Percentiles rank a stretch among this genome's conserved stretches.
phyloP scores from a whole-genome alignment of 2,113 vertebrate species.

The Xenopus tropicalis region DNA sequence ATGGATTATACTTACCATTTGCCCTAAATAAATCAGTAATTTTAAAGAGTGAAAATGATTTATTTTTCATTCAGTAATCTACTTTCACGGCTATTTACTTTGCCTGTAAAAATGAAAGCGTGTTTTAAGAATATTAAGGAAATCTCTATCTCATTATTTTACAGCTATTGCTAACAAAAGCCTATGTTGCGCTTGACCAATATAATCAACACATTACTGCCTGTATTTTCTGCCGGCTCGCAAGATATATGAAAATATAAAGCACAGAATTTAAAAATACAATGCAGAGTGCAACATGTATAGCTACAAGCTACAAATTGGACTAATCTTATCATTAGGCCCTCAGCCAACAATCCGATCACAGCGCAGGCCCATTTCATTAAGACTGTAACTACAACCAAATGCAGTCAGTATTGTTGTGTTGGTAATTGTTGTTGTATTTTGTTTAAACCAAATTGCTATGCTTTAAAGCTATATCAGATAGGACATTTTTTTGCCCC shows the following conservation, averaged over 20 bases:
- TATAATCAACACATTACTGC: conserved; percentile 19
- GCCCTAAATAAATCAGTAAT: conserved; percentile 8
- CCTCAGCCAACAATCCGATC: no score
- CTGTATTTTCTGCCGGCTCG: background rate
- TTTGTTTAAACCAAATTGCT: no score
- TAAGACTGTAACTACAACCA: no score
- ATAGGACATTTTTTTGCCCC: no score
- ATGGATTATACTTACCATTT: conserved; percentile 13
- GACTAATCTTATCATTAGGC: no score
- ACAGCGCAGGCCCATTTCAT: no score
- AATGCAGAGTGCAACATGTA: no score
- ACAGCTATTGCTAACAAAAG: conserved; percentile 21
- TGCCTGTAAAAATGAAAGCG: conserved; percentile 14
- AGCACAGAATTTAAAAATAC: no score
- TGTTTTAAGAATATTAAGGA: conserved; percentile 35
- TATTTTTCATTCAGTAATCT: conserved; percentile 20
- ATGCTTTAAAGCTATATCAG: no score
- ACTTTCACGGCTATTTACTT: conserved; percentile 11
- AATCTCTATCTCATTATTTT: conserved; percentile 26
- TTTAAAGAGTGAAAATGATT: conserved; percentile 14
- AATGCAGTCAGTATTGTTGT: no score
- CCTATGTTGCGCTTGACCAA: background rate
- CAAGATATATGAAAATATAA: background rate
- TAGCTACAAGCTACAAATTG: no score
- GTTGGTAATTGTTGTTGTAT: no score